Evolutionary conservation across 2,888 invertebrate species (phyloP), one percentile per base, ranked within the genome.

Genomic region (Coecobrya sp.): DNA sequence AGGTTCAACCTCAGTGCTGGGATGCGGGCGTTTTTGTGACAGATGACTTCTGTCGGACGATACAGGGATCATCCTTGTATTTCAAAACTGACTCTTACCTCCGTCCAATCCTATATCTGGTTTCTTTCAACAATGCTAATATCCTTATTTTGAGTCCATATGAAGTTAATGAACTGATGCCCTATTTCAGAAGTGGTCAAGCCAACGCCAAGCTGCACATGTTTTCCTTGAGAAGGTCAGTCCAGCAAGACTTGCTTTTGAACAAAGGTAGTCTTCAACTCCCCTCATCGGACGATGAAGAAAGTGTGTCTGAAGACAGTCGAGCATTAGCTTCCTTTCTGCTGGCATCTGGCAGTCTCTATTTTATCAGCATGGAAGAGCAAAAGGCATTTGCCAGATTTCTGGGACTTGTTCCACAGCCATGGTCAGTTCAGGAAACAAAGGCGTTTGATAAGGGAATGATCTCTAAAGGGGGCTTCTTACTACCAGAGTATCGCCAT

Each of bases 101-200:
- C 1, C 84, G 73, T 22, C 70, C 65, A n/a, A 79, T 59, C 36
- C 70, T 45, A 65, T 93, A 70, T 45, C 22, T 52, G 16, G 90
- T 82, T 1, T 22, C 59, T 0, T 22, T 16, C 62, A 68, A 49
- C 5, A 59, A 36, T 84, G 8, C 22, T 16, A 11, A 7, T 13
- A 13, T 89, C 2, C 73, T 92, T 0, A 13, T 93, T 16, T 25
- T 93, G 3, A 93, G 93, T 55, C 92, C 93, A 0, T 89, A 55
- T 49, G 93, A 93, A 62, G 92, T 82, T 0, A 92, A 93, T 52
- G 89, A 82, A 25, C 85, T 91, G 16, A 19, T 93, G 11, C 92
- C 92, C 0, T 25, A 22, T 11, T 89, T 86, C 45, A 65, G 92
- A 3, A 55, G 45, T 0, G 59, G 42, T 1, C 11, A 65, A 13